Percentiles rank a stretch among this genome's conserved stretches.
Conservation (phyloP, 2,888 invertebrate species). For the Chrysotoxum bicinctum region DNA sequence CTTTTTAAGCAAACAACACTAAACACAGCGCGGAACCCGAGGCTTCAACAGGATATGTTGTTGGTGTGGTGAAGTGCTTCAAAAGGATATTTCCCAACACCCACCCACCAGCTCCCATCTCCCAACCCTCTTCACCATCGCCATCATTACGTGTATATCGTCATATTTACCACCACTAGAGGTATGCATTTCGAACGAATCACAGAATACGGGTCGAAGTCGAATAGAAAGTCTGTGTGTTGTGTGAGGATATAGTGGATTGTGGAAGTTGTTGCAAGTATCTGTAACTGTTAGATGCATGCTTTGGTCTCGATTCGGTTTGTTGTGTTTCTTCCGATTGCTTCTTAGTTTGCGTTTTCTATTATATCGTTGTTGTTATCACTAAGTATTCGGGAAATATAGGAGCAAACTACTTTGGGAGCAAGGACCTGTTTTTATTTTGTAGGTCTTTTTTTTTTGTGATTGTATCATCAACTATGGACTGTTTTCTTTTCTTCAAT, state of each 20-base stretch:
- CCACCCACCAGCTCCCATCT: neutral
- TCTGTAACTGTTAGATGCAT: conserved; percentile 14
- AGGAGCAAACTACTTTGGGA: conserved; percentile 44
- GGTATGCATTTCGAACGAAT: conserved; percentile 28
- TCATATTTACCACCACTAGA: conserved; percentile 2
- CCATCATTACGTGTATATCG: neutral
- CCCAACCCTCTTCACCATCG: neutral
- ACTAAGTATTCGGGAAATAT: conserved; percentile 21
- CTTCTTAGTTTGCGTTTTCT: conserved; percentile 13
- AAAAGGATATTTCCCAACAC: neutral
- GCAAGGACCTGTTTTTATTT: conserved; percentile 52
- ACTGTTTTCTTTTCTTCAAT: conserved; percentile 24
- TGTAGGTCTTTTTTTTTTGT: neutral
- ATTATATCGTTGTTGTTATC: conserved; percentile 14
- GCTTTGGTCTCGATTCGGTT: conserved; percentile 41
- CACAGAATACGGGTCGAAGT: conserved; percentile 20
- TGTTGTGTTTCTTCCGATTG: conserved; percentile 57
- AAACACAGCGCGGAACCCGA: neutral
- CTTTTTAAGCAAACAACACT: conserved; percentile 21
- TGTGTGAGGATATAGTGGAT: neutral
- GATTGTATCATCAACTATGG: neutral
- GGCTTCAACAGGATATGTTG: conserved; percentile 29
- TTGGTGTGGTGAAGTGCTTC: neutral
- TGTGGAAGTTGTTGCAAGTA: neutral
- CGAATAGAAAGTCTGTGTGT: conserved; percentile 24